Percentiles rank a stretch among this genome's conserved stretches.
These are phyloP conservation scores for Hyperoplus immaculatus DNA, from an alignment of 2,797 vertebrate species.

Conservation along the genomic window DNA sequence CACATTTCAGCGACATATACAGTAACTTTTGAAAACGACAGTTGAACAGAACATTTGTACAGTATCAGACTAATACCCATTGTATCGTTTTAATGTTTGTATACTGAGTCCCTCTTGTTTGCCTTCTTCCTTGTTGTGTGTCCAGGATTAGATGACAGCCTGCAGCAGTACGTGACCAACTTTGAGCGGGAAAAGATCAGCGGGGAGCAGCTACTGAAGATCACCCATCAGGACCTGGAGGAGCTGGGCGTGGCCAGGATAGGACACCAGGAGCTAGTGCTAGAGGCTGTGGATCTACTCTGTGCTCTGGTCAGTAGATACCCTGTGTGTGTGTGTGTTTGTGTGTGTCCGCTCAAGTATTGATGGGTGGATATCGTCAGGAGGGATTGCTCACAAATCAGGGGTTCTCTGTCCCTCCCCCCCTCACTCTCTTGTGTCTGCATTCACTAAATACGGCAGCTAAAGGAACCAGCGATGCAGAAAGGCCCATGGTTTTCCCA, in stretches of 20 bases:
- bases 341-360: not conserved
- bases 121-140: not conserved
- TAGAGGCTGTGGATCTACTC: conserved; percentile 97
- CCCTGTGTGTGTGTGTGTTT: no score
- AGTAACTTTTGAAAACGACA: not conserved
- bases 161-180: conserved; percentile 94
- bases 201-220: conserved; percentile 94
- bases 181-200: conserved; percentile 98
- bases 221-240: conserved; percentile 97
- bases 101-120: not conserved
- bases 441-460: conserved; percentile 31
- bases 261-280: conserved; percentile 96
- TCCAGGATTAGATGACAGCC: conserved; percentile 93
- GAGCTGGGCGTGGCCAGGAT: conserved; percentile 95
- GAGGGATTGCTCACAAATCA: not conserved
- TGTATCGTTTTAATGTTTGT: not conserved
- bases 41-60: conserved; percentile 2
- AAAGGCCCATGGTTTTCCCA: conserved; percentile 52
- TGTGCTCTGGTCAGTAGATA: conserved; percentile 94
- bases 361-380: not conserved
- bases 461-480: conserved; percentile 48
- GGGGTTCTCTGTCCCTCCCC: not conserved
- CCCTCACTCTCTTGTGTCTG: not conserved
- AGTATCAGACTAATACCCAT: not conserved
- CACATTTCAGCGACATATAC: no score